A percentile compares a stretch with the other conserved stretches of the same genome.
These are phyloP conservation scores for Diplolepis rosae DNA, from an alignment of 2,888 invertebrate genomes.

Conservation along the genomic window DNA sequence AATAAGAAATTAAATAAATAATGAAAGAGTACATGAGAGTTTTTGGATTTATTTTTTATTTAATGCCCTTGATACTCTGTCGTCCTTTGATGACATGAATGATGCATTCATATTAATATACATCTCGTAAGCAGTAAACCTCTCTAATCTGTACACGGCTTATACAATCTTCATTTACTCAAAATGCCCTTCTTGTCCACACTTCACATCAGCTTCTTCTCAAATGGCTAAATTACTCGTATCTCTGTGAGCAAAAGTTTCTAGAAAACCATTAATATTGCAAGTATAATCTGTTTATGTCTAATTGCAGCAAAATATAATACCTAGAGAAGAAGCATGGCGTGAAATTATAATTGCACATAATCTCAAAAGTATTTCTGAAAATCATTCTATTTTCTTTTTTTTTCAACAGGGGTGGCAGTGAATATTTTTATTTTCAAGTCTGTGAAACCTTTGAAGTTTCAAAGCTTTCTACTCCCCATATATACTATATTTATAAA, in stretches of 20 bases:
- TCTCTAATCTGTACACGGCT: slow-evolving; percentile 28
- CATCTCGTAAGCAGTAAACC: slow-evolving; percentile 28
- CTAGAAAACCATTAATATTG: slow-evolving; percentile 7
- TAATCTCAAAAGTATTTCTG: neutral
- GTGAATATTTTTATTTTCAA: too few species aligned
- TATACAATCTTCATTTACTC: slow-evolving; percentile 25
- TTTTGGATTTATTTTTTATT: too few species aligned
- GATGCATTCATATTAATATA: too few species aligned
- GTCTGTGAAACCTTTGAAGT: too few species aligned
- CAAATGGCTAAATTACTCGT: slow-evolving; percentile 4
- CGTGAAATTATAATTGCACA: neutral
- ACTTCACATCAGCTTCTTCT: neutral
- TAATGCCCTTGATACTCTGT: too few species aligned
- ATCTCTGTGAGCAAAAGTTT: slow-evolving; percentile 8
- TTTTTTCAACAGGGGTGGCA: too few species aligned
- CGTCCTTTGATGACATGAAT: too few species aligned
- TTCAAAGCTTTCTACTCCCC: too few species aligned
- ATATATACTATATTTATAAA: too few species aligned
- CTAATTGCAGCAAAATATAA: neutral
- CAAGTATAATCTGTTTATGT: neutral
- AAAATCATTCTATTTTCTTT: neutral
- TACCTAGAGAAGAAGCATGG: neutral
- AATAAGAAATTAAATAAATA: too few species aligned
- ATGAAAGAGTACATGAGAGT: too few species aligned
- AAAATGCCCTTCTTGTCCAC: slow-evolving; percentile 21